phyloP scores from a whole-genome alignment of 2,888 invertebrate genomes.

The Athalia rosae region DNA sequence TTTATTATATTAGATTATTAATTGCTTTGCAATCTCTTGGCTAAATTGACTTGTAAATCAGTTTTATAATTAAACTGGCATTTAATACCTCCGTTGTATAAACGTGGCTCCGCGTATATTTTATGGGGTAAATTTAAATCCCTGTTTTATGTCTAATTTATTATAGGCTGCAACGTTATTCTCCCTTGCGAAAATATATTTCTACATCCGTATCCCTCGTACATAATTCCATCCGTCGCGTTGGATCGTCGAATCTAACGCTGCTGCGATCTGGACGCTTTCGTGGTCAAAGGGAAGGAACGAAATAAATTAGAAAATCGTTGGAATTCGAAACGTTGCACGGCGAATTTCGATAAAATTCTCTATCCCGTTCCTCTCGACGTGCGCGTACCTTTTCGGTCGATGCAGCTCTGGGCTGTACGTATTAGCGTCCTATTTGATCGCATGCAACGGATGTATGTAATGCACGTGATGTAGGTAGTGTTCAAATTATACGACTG shows the following conservation, averaged over 20 bases:
- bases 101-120: constrained; percentile 16
- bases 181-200: background rate
- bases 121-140: constrained; percentile 32
- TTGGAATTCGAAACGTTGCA: too few relatives aligned
- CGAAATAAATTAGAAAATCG: too few relatives aligned
- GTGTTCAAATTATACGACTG: too few relatives aligned
- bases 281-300: too few relatives aligned
- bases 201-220: background rate
- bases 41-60: constrained; percentile 36
- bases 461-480: too few relatives aligned
- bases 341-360: too few relatives aligned
- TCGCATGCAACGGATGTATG: too few relatives aligned
- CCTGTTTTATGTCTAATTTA: constrained; percentile 25
- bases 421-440: too few relatives aligned
- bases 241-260: background rate
- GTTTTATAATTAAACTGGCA: constrained; percentile 33
- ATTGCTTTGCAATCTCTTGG: constrained; percentile 5
- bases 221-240: background rate
- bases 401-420: too few relatives aligned
- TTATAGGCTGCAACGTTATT: background rate
- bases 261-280: too few relatives aligned
- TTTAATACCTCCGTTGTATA: constrained; percentile 13
- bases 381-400: too few relatives aligned
- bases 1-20: constrained; percentile 16
- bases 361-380: too few relatives aligned